Base-by-base conservation (phyloP, 2,113 vertebrate genomes). In the Muntiacus reevesi region DNA sequence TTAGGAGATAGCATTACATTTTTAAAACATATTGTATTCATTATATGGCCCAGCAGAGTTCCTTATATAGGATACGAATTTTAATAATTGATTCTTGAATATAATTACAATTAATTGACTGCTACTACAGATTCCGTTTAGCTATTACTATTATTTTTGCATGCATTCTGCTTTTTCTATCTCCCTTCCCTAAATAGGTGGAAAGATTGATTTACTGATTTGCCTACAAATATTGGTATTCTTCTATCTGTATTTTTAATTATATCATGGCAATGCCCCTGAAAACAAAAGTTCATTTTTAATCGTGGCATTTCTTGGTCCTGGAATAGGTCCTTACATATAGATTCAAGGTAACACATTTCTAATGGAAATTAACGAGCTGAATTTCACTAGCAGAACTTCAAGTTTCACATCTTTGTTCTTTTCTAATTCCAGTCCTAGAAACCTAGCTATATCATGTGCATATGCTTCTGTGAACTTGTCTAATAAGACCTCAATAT, bases 41-140 rank as follows among this genome's bases (percentile, higher is more conserved):
- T 89, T 91, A 74, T 62, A 67, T 64, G 16, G 45, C 43, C 60
- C 71, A 64, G 6, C 13, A 74, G 71, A 97, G 21, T 76, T 52
- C 12, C 3, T 92, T 95, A 78, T 62, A 83, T 36, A 36, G 57
- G 76, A 91, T 86, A 36, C 54, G 86, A 40, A 23, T 62, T 67
- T 78, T 82, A 76, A 88, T 60, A 93, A 91, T 78, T 94, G 62
- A 52, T 96, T 93, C n/a, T 96, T 79, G 3, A 96, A 82, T 88
- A 91, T 96, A 90, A 88, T 67, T 98, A 87, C 57, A 40, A 87
- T 91, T 92, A 64, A 76, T 90, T 93, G 94, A 97, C 86, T 96
- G 21, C 3, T 85, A 86, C 27, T 93, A 67, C 28, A 88, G 59
- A 76, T 28, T 92, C 25, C 25, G 30, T 67, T 57, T 92, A 82